Conservation (phyloP, 2,113 vertebrate species). For the Procavia capensis region DNA sequence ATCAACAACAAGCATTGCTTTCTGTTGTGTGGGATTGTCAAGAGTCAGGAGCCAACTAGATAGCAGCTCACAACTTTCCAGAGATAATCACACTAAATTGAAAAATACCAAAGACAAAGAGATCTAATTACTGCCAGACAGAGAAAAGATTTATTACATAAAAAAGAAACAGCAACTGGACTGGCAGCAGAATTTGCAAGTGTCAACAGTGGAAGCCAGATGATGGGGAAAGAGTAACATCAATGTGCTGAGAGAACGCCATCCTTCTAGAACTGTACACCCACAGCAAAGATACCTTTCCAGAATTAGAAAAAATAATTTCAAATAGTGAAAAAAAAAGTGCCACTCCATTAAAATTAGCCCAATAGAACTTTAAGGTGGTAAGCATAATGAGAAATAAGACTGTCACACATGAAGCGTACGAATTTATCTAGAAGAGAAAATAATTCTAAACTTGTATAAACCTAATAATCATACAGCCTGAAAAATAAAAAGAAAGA, state of each 20-base stretch:
- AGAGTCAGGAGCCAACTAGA: neutral
- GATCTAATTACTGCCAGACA: neutral
- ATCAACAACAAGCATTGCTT: neutral
- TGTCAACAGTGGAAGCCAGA: neutral
- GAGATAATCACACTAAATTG: neutral
- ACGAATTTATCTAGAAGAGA: neutral
- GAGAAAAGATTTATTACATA: neutral
- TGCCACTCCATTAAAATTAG: neutral
- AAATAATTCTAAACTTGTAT: neutral
- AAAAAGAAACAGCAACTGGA: neutral
- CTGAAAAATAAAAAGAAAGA: constrained; percentile 48
- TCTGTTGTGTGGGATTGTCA: neutral
- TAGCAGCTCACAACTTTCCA: neutral
- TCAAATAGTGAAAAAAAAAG: neutral
- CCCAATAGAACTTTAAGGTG: neutral
- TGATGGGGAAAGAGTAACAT: neutral
- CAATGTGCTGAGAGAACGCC: neutral
- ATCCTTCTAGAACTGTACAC: neutral
- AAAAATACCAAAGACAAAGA: neutral
- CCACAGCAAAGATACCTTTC: neutral
- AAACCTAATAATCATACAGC: neutral
- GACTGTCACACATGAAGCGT: neutral
- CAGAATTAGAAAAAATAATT: constrained; percentile 38
- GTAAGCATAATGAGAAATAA: neutral
- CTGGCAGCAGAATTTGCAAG: neutral